Evolutionary conservation across 2,113 vertebrate genomes (phyloP).

Genomic region (Melanerpes formicivorus): DNA sequence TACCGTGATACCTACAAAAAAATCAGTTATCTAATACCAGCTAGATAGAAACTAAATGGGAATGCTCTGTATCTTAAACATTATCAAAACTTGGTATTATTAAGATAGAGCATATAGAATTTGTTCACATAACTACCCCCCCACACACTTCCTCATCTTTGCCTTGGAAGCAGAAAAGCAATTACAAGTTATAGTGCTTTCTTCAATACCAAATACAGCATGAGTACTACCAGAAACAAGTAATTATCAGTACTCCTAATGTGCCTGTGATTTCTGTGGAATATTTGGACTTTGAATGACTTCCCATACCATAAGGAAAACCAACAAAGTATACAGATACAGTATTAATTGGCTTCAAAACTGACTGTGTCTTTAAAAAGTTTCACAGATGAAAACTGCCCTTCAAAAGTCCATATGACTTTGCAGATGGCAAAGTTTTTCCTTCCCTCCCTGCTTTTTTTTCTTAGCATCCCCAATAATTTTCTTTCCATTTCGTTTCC

Average conservation of each 20-base stretch:
- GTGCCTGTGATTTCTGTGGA: neutral
- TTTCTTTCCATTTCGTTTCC: neutral
- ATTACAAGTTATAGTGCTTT: neutral
- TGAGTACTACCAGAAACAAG: constrained; percentile 23
- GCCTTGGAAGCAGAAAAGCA: neutral
- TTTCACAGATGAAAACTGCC: neutral
- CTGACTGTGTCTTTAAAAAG: neutral
- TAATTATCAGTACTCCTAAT: neutral
- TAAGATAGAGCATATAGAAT: neutral
- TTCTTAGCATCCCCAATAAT: neutral
- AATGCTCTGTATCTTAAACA: neutral
- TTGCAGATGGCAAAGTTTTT: neutral
- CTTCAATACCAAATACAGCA: neutral
- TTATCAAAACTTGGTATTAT: neutral
- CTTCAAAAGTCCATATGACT: neutral
- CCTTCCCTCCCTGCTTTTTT: neutral
- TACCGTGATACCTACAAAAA: constrained; percentile 18
- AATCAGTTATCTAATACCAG: constrained; percentile 18
- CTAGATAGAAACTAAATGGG: neutral
- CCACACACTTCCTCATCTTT: neutral
- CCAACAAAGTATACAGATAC: neutral
- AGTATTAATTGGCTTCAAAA: neutral
- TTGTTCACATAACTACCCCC: neutral
- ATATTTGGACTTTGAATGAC: neutral
- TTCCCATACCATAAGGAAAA: neutral